Evolutionary conservation across 2,113 vertebrate genomes (phyloP), one percentile per base, ranked within the genome.

Genomic region (Microtus richardsoni): DNA sequence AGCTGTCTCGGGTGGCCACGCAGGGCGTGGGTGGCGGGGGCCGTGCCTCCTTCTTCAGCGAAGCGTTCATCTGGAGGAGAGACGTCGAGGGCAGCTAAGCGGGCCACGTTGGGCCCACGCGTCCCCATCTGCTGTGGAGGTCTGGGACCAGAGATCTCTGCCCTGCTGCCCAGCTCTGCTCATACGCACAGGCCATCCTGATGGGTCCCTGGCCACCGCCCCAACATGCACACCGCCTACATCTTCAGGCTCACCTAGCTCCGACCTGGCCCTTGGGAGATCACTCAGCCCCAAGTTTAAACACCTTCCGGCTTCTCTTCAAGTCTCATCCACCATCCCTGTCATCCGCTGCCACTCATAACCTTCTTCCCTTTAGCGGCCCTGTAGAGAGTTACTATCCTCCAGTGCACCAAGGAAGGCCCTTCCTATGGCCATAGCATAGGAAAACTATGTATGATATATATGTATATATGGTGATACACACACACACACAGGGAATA

Each of bases 1-100:
- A 99, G 98, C 97, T 99, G 95, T 97, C 97, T 97, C 98, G 98
- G 78, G 99, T 97, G 28, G 99, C 98, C 91, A 99, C 98, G 22
- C 99, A 99, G 97, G 99, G 97, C 0, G 96, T 83, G 17, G 99
- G 98, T 5, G 98, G 99, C 2, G 97, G 97, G 7, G 98, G 98
- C n/a, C 60, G 47, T 1, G 47, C 74, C 93, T 89, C 44, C 0
- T 94, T 98, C 8, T 94, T 98, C 7, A 0, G 77, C 1, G 89
- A 54, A 4, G 90, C 39, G 0, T 95, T 98, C 96, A 94, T 98
- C 98, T 99, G 93, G 78, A 64, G 96, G 95, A 80, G n/a, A 97
- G 92, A 89, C 14, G 47, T 82, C 0, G 0, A 39, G 47, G 89
- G 17, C 78, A 94, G 41, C 54, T 24, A 0, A 10, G 39, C 21